Conservation (phyloP, 2,888 invertebrate species). For the Phytoseiulus persimilis region DNA sequence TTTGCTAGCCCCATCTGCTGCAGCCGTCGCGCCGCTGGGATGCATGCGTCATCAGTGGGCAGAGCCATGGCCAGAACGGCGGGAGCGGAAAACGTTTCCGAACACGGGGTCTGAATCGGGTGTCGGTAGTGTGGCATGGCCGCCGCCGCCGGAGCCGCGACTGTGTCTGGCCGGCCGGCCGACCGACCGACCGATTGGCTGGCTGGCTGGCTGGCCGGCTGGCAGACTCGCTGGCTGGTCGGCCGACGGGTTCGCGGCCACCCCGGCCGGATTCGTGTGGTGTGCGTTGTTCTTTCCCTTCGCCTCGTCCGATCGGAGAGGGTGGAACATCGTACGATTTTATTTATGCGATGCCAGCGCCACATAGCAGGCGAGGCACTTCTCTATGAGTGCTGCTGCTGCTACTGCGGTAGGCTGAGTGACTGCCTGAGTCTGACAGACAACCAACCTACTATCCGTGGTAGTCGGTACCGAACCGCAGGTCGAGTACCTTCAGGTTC, state of each 20-base stretch:
- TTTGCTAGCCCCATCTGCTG: background rate
- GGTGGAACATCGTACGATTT: constrained; percentile 37
- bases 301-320: constrained; percentile 34
- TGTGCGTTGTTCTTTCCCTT: constrained; percentile 13
- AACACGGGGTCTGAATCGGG: background rate
- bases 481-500: background rate
- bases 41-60: background rate
- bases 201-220: background rate
- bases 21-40: background rate
- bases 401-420: background rate
- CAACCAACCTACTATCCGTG: background rate
- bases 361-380: background rate
- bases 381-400: background rate
- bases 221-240: background rate
- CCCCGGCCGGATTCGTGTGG: constrained; percentile 5
- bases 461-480: background rate
- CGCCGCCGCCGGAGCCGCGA: background rate
- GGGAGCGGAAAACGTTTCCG: background rate
- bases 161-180: background rate
- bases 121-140: background rate
- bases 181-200: background rate
- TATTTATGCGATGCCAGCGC: constrained; percentile 37
- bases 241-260: background rate
- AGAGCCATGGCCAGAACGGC: background rate
- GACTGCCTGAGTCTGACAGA: background rate